Evolutionary conservation across 2,797 vertebrate genomes (phyloP).

Genomic region (Alca torda): DNA sequence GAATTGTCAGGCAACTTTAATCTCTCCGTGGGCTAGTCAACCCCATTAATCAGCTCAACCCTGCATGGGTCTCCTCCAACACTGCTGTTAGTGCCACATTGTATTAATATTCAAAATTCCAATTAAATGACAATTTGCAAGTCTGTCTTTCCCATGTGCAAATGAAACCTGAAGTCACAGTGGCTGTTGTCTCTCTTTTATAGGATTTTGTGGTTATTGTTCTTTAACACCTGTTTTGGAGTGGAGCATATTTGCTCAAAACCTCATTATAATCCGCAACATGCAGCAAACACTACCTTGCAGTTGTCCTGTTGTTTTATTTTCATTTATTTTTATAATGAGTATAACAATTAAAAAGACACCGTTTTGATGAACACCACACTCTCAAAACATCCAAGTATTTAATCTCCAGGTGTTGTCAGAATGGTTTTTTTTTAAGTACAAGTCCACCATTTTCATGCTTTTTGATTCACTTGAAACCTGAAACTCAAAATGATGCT

Average conservation of each 20-base stretch:
- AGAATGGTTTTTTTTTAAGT: background rate
- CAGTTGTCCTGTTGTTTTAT: background rate
- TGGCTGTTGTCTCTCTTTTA: background rate
- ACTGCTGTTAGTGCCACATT: background rate
- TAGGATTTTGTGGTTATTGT: background rate
- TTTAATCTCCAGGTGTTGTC: background rate
- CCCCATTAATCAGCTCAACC: slow-evolving; percentile 55
- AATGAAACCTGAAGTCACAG: background rate
- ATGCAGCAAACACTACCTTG: background rate
- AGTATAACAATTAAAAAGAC: background rate
- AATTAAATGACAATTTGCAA: slow-evolving; percentile 21
- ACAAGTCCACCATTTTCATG: background rate
- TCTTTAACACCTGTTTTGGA: slow-evolving; percentile 13
- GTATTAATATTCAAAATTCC: slow-evolving; percentile 62
- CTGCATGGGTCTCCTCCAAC: slow-evolving; percentile 23
- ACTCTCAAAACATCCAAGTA: background rate
- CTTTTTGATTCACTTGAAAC: background rate
- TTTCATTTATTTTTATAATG: slow-evolving; percentile 16
- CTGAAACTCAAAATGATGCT: background rate
- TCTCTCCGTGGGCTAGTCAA: slow-evolving; percentile 34
- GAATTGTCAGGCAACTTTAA: slow-evolving; percentile 44
- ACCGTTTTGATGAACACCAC: background rate
- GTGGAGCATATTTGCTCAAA: slow-evolving; percentile 44
- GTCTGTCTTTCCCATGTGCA: background rate
- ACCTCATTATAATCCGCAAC: slow-evolving; percentile 54